Percentiles rank a stretch among this genome's conserved stretches.
Conservation (phyloP, 2,797 vertebrate species). For the Amphiprion clarkii region DNA sequence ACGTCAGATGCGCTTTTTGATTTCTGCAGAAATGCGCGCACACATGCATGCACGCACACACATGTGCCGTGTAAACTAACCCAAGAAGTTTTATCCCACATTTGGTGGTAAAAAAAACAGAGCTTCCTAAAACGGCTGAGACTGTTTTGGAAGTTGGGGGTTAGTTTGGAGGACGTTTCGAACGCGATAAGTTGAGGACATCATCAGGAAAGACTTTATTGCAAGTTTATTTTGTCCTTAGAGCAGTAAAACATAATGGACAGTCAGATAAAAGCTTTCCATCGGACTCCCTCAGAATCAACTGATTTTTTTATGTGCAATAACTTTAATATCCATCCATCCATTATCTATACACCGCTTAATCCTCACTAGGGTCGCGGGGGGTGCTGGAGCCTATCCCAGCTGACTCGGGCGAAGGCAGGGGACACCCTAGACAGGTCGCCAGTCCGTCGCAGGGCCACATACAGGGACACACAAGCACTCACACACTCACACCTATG, state of each 20-base stretch:
- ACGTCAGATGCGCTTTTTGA: conserved; percentile 81
- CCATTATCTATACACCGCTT: too few relatives aligned
- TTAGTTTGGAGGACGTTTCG: conserved; percentile 36
- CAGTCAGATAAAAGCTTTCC: conserved; percentile 16
- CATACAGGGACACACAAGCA: too few relatives aligned
- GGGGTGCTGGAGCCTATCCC: too few relatives aligned
- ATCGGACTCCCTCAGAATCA: too few relatives aligned
- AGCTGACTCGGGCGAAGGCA: too few relatives aligned
- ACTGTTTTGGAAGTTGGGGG: conserved; percentile 35
- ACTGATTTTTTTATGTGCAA: too few relatives aligned
- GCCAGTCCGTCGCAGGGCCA: too few relatives aligned
- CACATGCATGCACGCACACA: background rate
- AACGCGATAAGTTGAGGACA: conserved; percentile 56
- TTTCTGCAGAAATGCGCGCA: conserved; percentile 48
- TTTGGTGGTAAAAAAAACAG: conserved; percentile 60
- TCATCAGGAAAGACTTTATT: conserved; percentile 65
- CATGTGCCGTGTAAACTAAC: conserved; percentile 31
- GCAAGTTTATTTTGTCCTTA: conserved; percentile 32
- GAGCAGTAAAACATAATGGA: conserved; percentile 13
- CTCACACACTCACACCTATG: too few relatives aligned
- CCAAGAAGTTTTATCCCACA: conserved; percentile 41
- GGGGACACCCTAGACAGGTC: too few relatives aligned
- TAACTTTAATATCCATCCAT: too few relatives aligned
- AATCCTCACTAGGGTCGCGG: too few relatives aligned
- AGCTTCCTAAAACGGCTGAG: conserved; percentile 53